Percentiles rank a stretch among this genome's conserved stretches.
Conservation (phyloP, 1,140 invertebrate species). For the Sesamia nonagrioides region DNA sequence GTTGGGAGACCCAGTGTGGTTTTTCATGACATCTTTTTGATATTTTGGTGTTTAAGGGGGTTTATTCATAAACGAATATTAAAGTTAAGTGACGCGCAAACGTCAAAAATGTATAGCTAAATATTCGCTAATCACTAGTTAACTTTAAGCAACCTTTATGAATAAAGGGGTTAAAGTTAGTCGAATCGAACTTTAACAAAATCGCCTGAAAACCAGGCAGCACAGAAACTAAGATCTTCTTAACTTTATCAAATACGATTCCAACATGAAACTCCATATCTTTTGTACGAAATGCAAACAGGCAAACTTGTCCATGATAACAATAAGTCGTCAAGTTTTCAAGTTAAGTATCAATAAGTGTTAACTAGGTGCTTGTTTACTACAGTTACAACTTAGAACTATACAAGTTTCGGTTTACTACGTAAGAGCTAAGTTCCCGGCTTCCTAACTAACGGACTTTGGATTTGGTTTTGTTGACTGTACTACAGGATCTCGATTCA, state of each 20-base stretch:
- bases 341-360: constrained; percentile 48
- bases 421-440: constrained; percentile 51
- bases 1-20: too few species aligned
- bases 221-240: neutral
- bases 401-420: constrained; percentile 51
- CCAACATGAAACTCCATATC: neutral
- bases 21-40: too few species aligned
- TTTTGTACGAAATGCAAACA: constrained; percentile 26
- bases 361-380: constrained; percentile 58
- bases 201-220: neutral
- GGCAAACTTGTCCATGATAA: constrained; percentile 23
- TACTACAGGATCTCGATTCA: constrained; percentile 49
- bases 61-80: too few species aligned
- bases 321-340: constrained; percentile 30
- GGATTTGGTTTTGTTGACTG: constrained; percentile 49
- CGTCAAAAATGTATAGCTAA: too few species aligned
- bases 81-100: too few species aligned
- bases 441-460: constrained; percentile 55
- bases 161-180: too few species aligned
- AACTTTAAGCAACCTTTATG: too few species aligned
- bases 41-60: too few species aligned
- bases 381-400: constrained; percentile 55
- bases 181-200: too few species aligned
- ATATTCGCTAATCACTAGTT: too few species aligned
- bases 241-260: constrained; percentile 2